Evolutionary conservation across 2,797 vertebrate species (phyloP), one percentile per base, ranked within the genome.

Genomic region (Lepidocolaptes lacrymiger): DNA sequence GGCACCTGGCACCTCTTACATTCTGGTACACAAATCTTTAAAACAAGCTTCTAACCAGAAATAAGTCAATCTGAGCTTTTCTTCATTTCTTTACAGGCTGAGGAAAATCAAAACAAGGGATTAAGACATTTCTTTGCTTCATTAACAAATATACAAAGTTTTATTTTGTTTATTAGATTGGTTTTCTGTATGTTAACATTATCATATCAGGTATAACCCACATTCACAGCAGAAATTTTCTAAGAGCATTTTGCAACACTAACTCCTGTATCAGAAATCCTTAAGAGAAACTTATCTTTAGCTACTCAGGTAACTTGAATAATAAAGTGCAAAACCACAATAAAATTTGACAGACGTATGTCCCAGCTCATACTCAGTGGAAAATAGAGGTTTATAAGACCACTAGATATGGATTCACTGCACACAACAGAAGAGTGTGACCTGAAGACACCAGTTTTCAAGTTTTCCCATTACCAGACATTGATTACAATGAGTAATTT

Each of bases 321-420:
- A 86, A 72, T 91, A 95, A 95, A 96, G 91, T 95, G 92, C 96
- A 97, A 95, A 96, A 91, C 87, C 93, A 92, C 85, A 92, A 85
- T 68, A 85, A 56, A 83, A 77, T 74, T 85, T 56, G 88, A 95
- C 81, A 96, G 86, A 95, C 64, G 67, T 87, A 87, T 12, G 68
- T 76, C 72, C 88, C 89, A 92, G 91, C 71, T 74, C 34, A 46
- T 76, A 91, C n/a, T 88, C 82, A 24, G 51, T 72, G 72, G 54
- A 94, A 94, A 87, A 92, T 20, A 58, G 86, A 91, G 84, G 67
- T 89, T 77, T 49, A 0, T 51, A 75, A 86, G 69, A 95, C 63
- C 66, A 76, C 76, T 75, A 88, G 83, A 91, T 93, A 91, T n/a
- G 80, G 69, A 95, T 76, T 91, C 94, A 88, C 85, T 56, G 80